These are phyloP conservation scores for Drosophila cyrtoloma DNA, from an alignment of 2,888 invertebrate species.

Conservation along the genomic window DNA sequence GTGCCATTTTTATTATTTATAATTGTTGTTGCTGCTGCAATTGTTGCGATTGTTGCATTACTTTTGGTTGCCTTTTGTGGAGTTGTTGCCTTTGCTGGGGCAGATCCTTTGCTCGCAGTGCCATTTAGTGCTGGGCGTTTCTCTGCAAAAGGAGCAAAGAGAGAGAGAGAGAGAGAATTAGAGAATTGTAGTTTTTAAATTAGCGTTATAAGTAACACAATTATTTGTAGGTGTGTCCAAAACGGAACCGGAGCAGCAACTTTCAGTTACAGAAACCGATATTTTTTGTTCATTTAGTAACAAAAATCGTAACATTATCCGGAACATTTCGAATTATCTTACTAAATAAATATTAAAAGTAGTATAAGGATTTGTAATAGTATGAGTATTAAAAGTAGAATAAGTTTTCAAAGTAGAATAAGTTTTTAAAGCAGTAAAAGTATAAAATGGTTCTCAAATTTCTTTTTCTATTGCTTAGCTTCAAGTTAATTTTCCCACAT, in stretches of 20 bases:
- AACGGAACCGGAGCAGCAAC: too few species aligned
- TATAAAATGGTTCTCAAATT: neutral
- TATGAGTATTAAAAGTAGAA: neutral
- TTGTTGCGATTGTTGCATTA: slow-evolving; percentile 11
- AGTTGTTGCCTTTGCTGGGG: slow-evolving; percentile 14
- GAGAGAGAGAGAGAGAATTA: neutral
- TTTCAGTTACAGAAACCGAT: neutral
- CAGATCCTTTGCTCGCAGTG: slow-evolving; percentile 6
- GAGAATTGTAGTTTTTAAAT: neutral
- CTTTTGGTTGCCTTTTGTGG: slow-evolving; percentile 34
- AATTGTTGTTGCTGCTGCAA: slow-evolving; percentile 5
- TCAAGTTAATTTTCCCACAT: neutral
- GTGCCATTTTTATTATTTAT: slow-evolving; percentile 45
- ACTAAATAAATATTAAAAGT: neutral
- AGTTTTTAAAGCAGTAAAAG: neutral
- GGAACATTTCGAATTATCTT: neutral
- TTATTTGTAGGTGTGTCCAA: too few species aligned
- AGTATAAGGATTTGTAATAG: neutral
- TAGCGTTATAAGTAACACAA: too few species aligned
- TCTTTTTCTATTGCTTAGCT: neutral
- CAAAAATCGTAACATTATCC: too few species aligned
- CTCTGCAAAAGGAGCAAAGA: slow-evolving; percentile 42
- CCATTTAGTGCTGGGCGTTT: slow-evolving; percentile 47
- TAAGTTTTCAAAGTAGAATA: neutral
- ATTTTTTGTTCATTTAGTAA: too few species aligned